A percentile compares a stretch with the other conserved stretches of the same genome.
These are phyloP conservation scores for Rhagonycha lutea DNA, from an alignment of 2,888 invertebrate genomes.

Conservation along the genomic window DNA sequence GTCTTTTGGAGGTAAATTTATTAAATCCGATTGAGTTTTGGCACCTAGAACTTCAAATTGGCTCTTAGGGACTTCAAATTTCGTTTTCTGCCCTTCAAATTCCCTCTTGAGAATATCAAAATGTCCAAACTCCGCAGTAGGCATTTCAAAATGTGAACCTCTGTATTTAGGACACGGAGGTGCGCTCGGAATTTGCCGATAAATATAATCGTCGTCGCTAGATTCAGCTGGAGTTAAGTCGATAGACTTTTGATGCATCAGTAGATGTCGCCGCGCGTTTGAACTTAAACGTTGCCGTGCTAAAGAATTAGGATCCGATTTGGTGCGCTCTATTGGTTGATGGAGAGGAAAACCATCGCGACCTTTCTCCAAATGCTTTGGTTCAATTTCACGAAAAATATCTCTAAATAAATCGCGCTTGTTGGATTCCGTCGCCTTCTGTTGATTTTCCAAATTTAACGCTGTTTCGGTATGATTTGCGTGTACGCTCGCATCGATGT, in stretches of 20 bases:
- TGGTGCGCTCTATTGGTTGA: slow-evolving; percentile 80
- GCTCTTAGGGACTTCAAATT: slow-evolving; percentile 73
- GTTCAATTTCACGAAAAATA: slow-evolving; percentile 68
- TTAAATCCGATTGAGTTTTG: slow-evolving; percentile 54
- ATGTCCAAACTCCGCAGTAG: slow-evolving; percentile 61
- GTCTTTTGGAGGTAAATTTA: slow-evolving; percentile 59
- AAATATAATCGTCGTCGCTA: slow-evolving; percentile 80
- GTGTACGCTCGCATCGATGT: slow-evolving; percentile 51
- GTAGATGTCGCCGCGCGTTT: slow-evolving; percentile 73
- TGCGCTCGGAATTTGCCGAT: slow-evolving; percentile 73
- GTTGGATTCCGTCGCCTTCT: slow-evolving; percentile 32
- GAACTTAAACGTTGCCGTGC: slow-evolving; percentile 75
- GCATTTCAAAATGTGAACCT: slow-evolving; percentile 54
- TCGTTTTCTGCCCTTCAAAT: slow-evolving; percentile 61
- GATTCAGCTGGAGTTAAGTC: slow-evolving; percentile 84
- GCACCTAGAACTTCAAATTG: slow-evolving; percentile 67
- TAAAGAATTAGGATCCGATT: slow-evolving; percentile 82
- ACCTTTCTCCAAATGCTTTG: slow-evolving; percentile 58
- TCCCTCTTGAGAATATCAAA: slow-evolving; percentile 64
- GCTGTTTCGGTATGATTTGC: slow-evolving; percentile 42
- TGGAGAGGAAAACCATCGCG: slow-evolving; percentile 59
- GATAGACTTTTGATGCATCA: slow-evolving; percentile 86
- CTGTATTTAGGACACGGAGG: slow-evolving; percentile 72
- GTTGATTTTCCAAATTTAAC: slow-evolving; percentile 44
- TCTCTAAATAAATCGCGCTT: slow-evolving; percentile 52